phyloP scores from a whole-genome alignment of 2,888 invertebrate species.

The Spodoptera exigua region DNA sequence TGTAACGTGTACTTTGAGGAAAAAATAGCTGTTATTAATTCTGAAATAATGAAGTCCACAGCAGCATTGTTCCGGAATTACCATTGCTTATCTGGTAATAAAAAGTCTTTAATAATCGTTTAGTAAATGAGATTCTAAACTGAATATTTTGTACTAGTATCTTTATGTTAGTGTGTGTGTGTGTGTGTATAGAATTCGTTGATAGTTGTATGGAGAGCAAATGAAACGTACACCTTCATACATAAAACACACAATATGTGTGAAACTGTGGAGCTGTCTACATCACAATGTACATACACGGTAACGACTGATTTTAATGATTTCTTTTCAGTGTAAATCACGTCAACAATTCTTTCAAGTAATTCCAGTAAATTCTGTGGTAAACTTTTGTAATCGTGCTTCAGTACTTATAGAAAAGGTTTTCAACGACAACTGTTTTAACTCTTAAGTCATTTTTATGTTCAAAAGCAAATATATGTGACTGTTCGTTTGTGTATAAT shows the following conservation, averaged over 20 bases:
- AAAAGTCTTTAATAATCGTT: conserved; percentile 16
- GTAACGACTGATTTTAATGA: conserved; percentile 16
- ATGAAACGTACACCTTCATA: not conserved
- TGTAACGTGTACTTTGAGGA: too few relatives aligned
- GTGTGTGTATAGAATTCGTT: too few relatives aligned
- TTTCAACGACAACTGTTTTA: too few relatives aligned
- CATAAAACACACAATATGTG: not conserved
- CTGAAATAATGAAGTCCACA: too few relatives aligned
- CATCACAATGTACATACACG: not conserved
- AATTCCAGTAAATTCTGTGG: not conserved
- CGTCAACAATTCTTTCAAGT: not conserved
- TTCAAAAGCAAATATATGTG: too few relatives aligned
- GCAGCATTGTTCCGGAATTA: conserved; percentile 2
- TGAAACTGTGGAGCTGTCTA: conserved; percentile 3
- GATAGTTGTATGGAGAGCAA: not conserved
- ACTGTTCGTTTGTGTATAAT: too few relatives aligned
- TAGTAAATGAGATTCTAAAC: conserved; percentile 18
- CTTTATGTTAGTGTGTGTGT: not conserved
- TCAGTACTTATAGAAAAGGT: too few relatives aligned
- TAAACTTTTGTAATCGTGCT: too few relatives aligned
- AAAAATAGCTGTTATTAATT: too few relatives aligned
- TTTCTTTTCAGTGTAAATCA: conserved; percentile 12
- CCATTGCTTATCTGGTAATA: conserved; percentile 23
- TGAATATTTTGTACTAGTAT: conserved; percentile 2
- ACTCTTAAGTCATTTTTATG: too few relatives aligned